Evolutionary conservation across 1,140 invertebrate species (phyloP).

Genomic region (Elysia chlorotica): DNA sequence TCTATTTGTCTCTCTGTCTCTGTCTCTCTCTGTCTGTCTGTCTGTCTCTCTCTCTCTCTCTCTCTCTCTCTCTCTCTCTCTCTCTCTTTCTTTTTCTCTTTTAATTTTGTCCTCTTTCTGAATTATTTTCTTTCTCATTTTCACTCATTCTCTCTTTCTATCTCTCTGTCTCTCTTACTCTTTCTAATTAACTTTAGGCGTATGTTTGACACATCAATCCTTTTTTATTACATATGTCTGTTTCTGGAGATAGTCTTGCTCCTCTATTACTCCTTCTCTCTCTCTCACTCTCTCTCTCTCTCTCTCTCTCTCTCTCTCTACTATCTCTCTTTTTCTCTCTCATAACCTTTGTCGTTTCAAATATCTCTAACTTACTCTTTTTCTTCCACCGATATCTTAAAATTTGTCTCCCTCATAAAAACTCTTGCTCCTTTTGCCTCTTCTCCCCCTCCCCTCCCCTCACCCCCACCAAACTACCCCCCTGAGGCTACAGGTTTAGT

Average conservation of each 20-base stretch:
- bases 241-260: too few species aligned
- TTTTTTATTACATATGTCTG: too few species aligned
- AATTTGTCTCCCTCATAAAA: too few species aligned
- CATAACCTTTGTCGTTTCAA: not conserved
- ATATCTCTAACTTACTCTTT: not conserved
- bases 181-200: too few species aligned
- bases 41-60: slow-evolving; percentile 9
- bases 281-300: not conserved
- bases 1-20: not conserved
- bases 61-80: slow-evolving; percentile 14
- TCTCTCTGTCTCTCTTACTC: not conserved
- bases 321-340: too few species aligned
- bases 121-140: not conserved
- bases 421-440: not conserved
- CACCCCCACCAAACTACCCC: too few species aligned
- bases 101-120: slow-evolving; percentile 6
- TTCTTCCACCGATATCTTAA: not conserved
- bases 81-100: slow-evolving; percentile 21
- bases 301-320: not conserved
- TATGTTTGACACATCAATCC: too few species aligned
- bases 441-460: too few species aligned
- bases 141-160: not conserved
- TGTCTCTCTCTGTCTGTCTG: not conserved
- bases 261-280: too few species aligned
- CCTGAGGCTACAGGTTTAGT: not conserved